phyloP scores from a whole-genome alignment of 2,888 invertebrate species.

The Drosophila atroscutellata region DNA sequence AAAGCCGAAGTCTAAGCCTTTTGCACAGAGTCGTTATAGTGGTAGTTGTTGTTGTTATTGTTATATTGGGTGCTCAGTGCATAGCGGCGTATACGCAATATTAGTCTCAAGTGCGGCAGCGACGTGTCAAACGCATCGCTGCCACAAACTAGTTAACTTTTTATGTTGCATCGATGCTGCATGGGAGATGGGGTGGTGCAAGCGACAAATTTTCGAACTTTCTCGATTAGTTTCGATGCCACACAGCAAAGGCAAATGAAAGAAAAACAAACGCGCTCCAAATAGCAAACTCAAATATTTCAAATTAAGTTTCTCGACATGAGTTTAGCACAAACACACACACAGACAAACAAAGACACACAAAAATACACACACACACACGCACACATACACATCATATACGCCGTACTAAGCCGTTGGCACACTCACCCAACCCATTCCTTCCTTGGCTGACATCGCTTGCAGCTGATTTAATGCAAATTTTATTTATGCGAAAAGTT shows the following conservation, averaged over 20 bases:
- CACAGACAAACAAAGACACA: conserved; percentile 5
- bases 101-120: conserved; percentile 37
- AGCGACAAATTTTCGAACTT: conserved; percentile 78
- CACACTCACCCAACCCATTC: conserved; percentile 15
- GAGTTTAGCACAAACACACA: conserved; percentile 66
- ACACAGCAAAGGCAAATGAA: conserved; percentile 54
- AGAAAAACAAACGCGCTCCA: conserved; percentile 67
- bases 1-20: conserved; percentile 44
- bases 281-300: conserved; percentile 80
- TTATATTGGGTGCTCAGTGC: conserved; percentile 31
- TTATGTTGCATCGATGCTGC: conserved; percentile 61
- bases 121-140: conserved; percentile 52
- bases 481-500: conserved; percentile 84
- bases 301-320: conserved; percentile 80
- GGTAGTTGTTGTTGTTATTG: conserved; percentile 6
- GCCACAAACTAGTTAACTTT: conserved; percentile 63
- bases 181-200: conserved; percentile 4
- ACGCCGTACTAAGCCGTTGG: conserved; percentile 56
- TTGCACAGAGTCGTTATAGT: neutral
- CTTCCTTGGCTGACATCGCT: conserved; percentile 50
- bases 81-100: conserved; percentile 68
- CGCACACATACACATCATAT: conserved; percentile 33
- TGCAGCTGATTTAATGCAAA: conserved; percentile 83
- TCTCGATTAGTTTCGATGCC: conserved; percentile 79
- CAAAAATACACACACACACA: conserved; percentile 21